A percentile compares a stretch with the other conserved stretches of the same genome.
phyloP scores from a whole-genome alignment of 2,888 invertebrate genomes.

The Julus scandinavius region DNA sequence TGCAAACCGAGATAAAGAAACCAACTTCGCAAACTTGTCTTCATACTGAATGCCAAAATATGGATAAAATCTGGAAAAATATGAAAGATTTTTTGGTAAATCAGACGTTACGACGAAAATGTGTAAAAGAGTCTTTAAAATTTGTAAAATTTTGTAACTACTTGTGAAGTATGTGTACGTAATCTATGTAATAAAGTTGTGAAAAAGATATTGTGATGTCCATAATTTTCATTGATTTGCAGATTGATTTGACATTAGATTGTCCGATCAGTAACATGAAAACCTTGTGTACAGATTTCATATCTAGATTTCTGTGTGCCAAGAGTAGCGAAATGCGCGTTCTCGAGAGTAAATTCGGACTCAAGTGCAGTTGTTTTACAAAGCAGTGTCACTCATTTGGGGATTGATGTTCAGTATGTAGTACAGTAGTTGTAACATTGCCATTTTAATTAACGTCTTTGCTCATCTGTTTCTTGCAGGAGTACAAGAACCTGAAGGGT shows the following conservation, averaged over 20 bases:
- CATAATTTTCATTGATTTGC: neutral
- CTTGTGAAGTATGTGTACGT: neutral
- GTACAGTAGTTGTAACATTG: neutral
- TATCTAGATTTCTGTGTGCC: neutral
- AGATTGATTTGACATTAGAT: neutral
- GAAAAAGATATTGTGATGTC: neutral
- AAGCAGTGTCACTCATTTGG: neutral
- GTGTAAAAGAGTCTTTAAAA: neutral
- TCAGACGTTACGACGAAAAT: neutral
- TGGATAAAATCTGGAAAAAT: too few species aligned
- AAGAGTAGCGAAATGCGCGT: neutral
- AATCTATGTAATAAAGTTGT: neutral
- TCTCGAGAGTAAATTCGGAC: neutral
- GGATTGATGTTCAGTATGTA: neutral
- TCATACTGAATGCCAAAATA: too few species aligned
- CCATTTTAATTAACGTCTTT: neutral
- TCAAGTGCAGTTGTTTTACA: neutral
- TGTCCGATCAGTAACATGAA: neutral
- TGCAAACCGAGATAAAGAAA: too few species aligned
- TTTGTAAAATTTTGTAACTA: neutral
- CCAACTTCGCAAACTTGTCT: too few species aligned
- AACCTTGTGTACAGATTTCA: neutral
- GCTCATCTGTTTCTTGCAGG: constrained; percentile 12
- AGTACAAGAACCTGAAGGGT: constrained; percentile 56
- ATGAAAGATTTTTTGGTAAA: too few species aligned